A percentile compares a stretch with the other conserved stretches of the same genome.
These are phyloP conservation scores for Synanthedon andrenaeformis DNA, from an alignment of 2,888 invertebrate species.

Conservation along the genomic window DNA sequence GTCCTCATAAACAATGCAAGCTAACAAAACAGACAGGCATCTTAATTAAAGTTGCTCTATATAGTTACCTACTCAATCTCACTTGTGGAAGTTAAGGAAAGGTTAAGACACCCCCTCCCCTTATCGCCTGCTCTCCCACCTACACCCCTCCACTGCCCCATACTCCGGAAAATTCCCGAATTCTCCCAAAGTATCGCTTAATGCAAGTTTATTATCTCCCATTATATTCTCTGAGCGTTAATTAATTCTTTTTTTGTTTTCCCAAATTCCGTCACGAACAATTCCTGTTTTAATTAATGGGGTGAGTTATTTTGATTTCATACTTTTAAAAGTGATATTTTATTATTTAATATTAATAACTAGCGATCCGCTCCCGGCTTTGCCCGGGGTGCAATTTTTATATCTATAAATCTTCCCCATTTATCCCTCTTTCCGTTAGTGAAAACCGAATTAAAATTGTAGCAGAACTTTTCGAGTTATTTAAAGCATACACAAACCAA, in stretches of 20 bases:
- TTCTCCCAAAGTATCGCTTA: constrained; percentile 63
- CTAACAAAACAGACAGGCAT: constrained; percentile 47
- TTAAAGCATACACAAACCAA: too few relatives aligned
- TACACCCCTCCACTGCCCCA: constrained; percentile 13
- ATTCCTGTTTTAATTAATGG: neutral
- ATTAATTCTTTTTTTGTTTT: constrained; percentile 42
- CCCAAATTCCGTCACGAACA: neutral
- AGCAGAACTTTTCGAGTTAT: too few relatives aligned
- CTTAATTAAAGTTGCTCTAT: constrained; percentile 64
- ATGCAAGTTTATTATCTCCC: constrained; percentile 64
- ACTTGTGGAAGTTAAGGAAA: constrained; percentile 63
- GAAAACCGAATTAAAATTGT: too few relatives aligned
- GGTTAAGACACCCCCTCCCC: constrained; percentile 37
- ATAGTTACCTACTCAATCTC: constrained; percentile 63
- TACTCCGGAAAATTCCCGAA: constrained; percentile 43
- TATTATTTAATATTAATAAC: too few relatives aligned
- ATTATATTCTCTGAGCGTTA: constrained; percentile 38
- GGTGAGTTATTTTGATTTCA: neutral
- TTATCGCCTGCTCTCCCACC: constrained; percentile 6
- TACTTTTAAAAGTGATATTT: neutral
- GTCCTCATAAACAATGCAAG: constrained; percentile 58
- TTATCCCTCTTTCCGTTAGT: too few relatives aligned
- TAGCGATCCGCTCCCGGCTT: too few relatives aligned
- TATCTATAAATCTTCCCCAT: too few relatives aligned
- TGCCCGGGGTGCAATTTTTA: too few relatives aligned